Base-by-base conservation (phyloP, 2,113 vertebrate species). In the Otus sunia region DNA sequence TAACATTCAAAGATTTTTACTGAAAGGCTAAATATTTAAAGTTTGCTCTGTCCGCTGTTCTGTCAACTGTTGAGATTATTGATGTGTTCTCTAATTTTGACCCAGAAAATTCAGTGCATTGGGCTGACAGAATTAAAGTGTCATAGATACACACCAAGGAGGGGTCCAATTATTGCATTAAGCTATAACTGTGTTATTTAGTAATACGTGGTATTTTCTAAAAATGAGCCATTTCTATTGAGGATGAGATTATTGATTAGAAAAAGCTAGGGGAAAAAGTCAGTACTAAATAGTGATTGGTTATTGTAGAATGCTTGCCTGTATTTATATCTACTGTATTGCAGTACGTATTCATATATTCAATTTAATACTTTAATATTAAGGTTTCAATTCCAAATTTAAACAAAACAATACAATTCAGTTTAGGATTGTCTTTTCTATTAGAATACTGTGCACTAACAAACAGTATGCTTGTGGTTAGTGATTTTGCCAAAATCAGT, bases 11-110 rank as follows among this genome's bases (percentile, higher is more conserved):
- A 81, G 58, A 68, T 62, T 84, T 84, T 81, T 49, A 29, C n/a
- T 62, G 50, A 75, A 68, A 34, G 15, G 94, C 74, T 86, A 94
- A 91, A 77, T 96, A 92, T 82, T 96, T 95, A 91, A 95, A 79
- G 62, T 95, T 90, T 79, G 11, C 20, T 91, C 22, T 83, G 67
- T 43, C 39, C 10, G 10, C 45, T 95, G 10, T 32, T 95, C 52
- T 84, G 71, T 37, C 21, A 37, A 2, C 19, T 59, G 30, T 41
- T 87, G 81, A 85, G 19, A 39, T 94, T 96, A 91, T 82, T 78
- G 85, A 88, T 80, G 37, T 36, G 45, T 60, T 68, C 80, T 90
- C 47, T 87, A 55, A 83, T 92, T 96, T 86, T 96, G 47, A 85
- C 30, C 30, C 59, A 59, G 74, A 47, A 92, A 79, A 94, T 88